These are phyloP conservation scores for Dasypogon diadema DNA, from an alignment of 2,888 invertebrate species.

Conservation along the genomic window DNA sequence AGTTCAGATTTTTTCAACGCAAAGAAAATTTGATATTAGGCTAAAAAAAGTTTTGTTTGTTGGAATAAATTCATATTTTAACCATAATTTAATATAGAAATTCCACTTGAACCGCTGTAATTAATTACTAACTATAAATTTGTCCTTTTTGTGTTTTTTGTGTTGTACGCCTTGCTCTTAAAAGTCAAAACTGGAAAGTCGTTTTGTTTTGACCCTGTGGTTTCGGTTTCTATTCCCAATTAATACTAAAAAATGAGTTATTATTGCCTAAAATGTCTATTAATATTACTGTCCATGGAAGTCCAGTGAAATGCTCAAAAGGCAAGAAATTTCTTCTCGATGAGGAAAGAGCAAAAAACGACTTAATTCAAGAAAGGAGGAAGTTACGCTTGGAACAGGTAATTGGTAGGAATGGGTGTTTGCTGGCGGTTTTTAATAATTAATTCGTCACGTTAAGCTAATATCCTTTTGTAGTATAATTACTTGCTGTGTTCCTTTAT, in stretches of 20 bases:
- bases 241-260: background rate
- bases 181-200: conserved; percentile 27
- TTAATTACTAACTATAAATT: too few species aligned
- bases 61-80: too few species aligned
- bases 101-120: conserved; percentile 33
- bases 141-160: background rate
- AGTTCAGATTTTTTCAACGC: too few species aligned
- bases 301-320: conserved; percentile 69
- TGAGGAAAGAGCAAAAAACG: conserved; percentile 70
- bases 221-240: background rate
- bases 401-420: too few species aligned
- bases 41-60: too few species aligned
- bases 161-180: conserved; percentile 4
- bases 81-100: too few species aligned
- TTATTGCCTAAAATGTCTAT: conserved; percentile 71
- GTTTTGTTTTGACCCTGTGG: conserved; percentile 21
- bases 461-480: too few species aligned
- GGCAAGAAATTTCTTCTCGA: conserved; percentile 71
- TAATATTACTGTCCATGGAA: conserved; percentile 73
- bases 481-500: too few species aligned
- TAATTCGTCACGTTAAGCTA: too few species aligned
- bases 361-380: conserved; percentile 72
- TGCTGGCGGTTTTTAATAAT: too few species aligned
- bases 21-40: too few species aligned
- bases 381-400: conserved; percentile 75